These are phyloP conservation scores for Diploscapter pachys DNA, from an alignment of 1,140 invertebrate species.

Conservation along the genomic window DNA sequence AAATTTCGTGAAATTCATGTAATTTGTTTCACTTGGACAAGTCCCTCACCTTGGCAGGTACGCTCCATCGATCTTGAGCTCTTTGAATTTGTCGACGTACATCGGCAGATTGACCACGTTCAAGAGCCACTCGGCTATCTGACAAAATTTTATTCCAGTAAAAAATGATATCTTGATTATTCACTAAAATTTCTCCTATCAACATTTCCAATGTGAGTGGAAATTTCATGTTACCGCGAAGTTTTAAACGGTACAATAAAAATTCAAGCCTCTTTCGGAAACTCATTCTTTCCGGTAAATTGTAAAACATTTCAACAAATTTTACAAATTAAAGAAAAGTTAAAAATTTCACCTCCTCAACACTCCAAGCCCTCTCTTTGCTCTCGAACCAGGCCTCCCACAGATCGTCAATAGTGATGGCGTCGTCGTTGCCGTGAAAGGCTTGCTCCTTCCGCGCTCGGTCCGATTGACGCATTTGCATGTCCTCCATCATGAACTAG, in stretches of 20 bases:
- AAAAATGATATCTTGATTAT: too few species aligned
- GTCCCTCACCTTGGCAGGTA: conserved; percentile 60
- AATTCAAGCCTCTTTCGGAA: too few species aligned
- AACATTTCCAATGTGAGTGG: too few species aligned
- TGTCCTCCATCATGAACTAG: conserved; percentile 63
- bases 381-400: conserved; percentile 63
- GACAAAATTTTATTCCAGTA: neutral
- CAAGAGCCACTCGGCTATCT: conserved; percentile 60
- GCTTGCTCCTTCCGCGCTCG: conserved; percentile 48
- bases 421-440: conserved; percentile 62
- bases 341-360: conserved; percentile 59
- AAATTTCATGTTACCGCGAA: neutral
- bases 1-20: too few species aligned
- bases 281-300: too few species aligned
- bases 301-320: too few species aligned
- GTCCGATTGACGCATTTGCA: conserved; percentile 61
- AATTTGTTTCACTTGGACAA: too few species aligned
- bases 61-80: conserved; percentile 60
- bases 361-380: conserved; percentile 63
- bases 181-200: too few species aligned
- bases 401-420: conserved; percentile 64
- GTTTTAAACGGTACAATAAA: neutral
- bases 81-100: conserved; percentile 59
- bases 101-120: conserved; percentile 63
- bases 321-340: neutral